Percentiles rank a stretch among this genome's conserved stretches.
phyloP scores from a whole-genome alignment of 1,140 invertebrate genomes.

The Bombus impatiens region DNA sequence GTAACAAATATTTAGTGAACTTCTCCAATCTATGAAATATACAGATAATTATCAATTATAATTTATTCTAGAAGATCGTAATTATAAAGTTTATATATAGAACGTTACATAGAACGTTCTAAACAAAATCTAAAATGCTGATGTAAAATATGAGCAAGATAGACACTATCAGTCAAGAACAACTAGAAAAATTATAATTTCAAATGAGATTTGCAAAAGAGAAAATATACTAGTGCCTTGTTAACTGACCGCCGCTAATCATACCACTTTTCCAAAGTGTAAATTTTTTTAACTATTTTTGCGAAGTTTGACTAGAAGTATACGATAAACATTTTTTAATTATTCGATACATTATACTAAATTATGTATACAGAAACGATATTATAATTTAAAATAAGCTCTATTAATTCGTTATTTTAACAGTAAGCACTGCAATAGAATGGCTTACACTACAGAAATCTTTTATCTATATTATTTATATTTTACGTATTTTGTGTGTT shows the following conservation, averaged over 20 bases:
- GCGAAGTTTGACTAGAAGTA: not conserved
- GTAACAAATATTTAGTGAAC: not conserved
- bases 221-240: not conserved
- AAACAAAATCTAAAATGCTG: not conserved
- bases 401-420: no score
- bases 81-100: not conserved
- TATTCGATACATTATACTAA: not conserved
- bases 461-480: no score
- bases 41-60: not conserved
- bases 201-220: slow-evolving; percentile 1
- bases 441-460: no score
- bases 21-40: not conserved
- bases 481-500: no score
- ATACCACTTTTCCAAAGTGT: not conserved
- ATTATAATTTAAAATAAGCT: not conserved
- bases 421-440: no score
- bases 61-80: not conserved
- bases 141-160: not conserved
- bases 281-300: not conserved
- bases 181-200: slow-evolving; percentile 12
- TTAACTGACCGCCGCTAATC: not conserved
- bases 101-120: no score
- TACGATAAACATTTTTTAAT: not conserved
- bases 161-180: not conserved
- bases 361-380: not conserved